Base-by-base conservation (phyloP, 2,113 vertebrate genomes). In the Pipra filicauda region DNA sequence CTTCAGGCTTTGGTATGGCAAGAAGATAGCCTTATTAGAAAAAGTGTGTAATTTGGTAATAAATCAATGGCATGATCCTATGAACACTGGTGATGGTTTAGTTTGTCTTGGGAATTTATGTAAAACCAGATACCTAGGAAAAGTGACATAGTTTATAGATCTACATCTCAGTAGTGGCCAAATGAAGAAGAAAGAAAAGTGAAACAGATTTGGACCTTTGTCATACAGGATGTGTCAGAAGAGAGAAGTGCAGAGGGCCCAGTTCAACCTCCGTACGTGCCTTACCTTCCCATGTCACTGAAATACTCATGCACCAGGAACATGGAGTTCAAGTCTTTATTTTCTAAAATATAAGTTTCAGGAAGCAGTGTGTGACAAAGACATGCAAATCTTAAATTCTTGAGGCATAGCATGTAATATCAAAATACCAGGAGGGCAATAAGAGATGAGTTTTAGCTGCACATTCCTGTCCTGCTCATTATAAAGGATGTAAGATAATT, bases 281-380 rank as follows among this genome's bases (percentile, higher is more conserved):
- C 27, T 71, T 82, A 57, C 11, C 33, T 82, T 90, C 35, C 28
- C 18, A 5, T 15, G 4, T 18, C 11, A 65, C 26, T 13, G 66
- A 70, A 51, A 48, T 16, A 20, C 7, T 55, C 4, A 2, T 30
- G 43, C 23, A 58, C 9, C 15, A 31, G 51, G 26, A 74, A 55
- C 21, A 39, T 0, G 0, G 10, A 27, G 7, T 33, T 54, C 1
- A 7, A n/a, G 7, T 26, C 18, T 19, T 35, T 33, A 33, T 83
- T 64, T 78, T 59, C 22, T 52, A 31, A 83, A 88, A 35, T 27
- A 55, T 2, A 1, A 48, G 33, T 48, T 82, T 72, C 61, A 69
- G 35, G 31, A 69, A 85, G 37, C 23, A 48, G 20, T 11, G 6
- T 26, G 10, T 43, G 48, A 62, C 0, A 1, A 71, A 65, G 24